Evolutionary conservation across 2,888 invertebrate genomes (phyloP), one percentile per base, ranked within the genome.

Genomic region (Urechis unicinctus): DNA sequence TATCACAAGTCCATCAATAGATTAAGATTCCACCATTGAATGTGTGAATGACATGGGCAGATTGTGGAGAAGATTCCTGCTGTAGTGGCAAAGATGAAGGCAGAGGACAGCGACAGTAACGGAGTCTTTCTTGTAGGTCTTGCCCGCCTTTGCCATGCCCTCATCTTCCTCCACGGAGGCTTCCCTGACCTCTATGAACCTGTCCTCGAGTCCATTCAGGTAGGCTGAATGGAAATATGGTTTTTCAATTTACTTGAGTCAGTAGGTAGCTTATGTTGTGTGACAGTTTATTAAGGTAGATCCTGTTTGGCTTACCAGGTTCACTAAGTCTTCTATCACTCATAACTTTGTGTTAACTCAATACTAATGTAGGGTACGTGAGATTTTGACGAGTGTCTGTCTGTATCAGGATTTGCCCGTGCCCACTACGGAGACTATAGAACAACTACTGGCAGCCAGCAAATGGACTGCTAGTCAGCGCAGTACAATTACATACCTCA

Each of bases 141-240:
- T 36, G 9, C 13, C 36, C 13, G 9, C 13, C 36, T 36, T 13
- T 36, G 9, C 13, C 36, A 13, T 13, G 6, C 36, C 13, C 36
- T 71, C 49, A 74, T 76, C 67, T 66, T 68, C 44, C 67, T 71
- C 17, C 73, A 75, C 57, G 68, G 73, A 26, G 77, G 77, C 26
- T 76, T 72, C 60, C 77, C 77, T 26, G 75, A 76, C 50, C 65
- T 76, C 13, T 77, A 77, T 55, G 72, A 73, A 47, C 73, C 74
- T 3, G 53, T 75, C 17, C 60, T 73, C 21, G 71, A 72, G 25
- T 62, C 64, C 9, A 64, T 75, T 22, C 71, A 74, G 71, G 76
- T 76, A 13, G 17, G 36, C n/a, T n/a, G n/a, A n/a, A n/a, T n/a
- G n/a, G n/a, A n/a, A n/a, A n/a, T n/a, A n/a, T n/a, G n/a, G n/a